Evolutionary conservation across 2,888 invertebrate genomes (phyloP).

Genomic region (Lepetodrilus schrolli): DNA sequence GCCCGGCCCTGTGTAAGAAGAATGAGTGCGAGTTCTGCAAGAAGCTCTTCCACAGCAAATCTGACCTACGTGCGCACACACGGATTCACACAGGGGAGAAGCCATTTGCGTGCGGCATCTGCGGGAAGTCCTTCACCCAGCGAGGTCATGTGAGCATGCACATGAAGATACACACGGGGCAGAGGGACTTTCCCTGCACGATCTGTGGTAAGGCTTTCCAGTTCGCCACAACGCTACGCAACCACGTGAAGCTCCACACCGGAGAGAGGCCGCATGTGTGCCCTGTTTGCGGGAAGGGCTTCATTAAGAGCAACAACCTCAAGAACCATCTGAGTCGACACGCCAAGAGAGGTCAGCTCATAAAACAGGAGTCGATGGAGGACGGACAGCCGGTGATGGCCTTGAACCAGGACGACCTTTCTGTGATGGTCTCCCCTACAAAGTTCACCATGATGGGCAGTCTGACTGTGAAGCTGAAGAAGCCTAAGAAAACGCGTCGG

Average conservation of each 20-base stretch:
- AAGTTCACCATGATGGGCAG: background rate
- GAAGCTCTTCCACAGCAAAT: slow-evolving; percentile 7
- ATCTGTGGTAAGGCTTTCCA: slow-evolving; percentile 15
- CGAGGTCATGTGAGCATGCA: slow-evolving; percentile 19
- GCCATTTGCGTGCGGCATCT: slow-evolving; percentile 22
- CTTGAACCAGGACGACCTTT: background rate
- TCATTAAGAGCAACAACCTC: slow-evolving; percentile 6
- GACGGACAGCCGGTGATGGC: background rate
- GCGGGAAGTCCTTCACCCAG: slow-evolving; percentile 23
- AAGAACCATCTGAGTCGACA: background rate
- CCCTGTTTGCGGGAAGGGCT: background rate
- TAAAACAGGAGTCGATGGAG: background rate
- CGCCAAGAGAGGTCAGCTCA: background rate
- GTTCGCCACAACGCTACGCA: background rate
- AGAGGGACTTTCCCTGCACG: slow-evolving; percentile 8
- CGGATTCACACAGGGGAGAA: slow-evolving; percentile 30
- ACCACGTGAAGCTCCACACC: slow-evolving; percentile 8
- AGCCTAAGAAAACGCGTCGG: background rate
- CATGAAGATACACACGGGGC: slow-evolving; percentile 18
- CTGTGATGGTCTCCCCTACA: background rate
- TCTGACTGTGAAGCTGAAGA: background rate
- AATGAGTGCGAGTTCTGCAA: slow-evolving; percentile 9
- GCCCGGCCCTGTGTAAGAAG: background rate
- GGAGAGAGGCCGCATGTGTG: slow-evolving; percentile 16
- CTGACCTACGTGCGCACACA: slow-evolving; percentile 10